These are phyloP conservation scores for Xestia xanthographa DNA, from an alignment of 2,888 invertebrate species.

Conservation along the genomic window DNA sequence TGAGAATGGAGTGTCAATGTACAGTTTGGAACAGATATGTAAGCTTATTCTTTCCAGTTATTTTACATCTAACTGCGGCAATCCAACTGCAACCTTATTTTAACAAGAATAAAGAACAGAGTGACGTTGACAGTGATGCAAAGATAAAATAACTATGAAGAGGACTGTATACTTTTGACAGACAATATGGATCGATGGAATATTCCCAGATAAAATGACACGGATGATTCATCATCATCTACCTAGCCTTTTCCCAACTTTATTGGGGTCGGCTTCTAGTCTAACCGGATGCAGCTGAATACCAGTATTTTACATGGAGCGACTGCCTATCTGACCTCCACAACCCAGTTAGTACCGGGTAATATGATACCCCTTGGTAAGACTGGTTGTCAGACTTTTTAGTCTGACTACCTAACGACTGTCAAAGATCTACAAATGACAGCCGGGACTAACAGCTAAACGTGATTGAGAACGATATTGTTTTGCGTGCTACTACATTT, in stretches of 20 bases:
- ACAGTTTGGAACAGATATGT: background rate
- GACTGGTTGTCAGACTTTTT: too few relatives aligned
- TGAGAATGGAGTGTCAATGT: slow-evolving; percentile 28
- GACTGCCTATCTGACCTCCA: too few relatives aligned
- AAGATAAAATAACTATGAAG: background rate
- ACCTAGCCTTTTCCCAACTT: too few relatives aligned
- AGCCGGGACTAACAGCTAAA: too few relatives aligned
- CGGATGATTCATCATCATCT: too few relatives aligned
- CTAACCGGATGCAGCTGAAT: too few relatives aligned
- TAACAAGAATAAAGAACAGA: background rate
- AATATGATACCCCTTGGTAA: too few relatives aligned
- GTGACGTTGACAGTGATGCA: background rate
- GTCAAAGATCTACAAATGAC: too few relatives aligned
- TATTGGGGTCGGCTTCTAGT: too few relatives aligned
- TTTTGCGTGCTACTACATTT: background rate
- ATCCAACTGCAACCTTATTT: background rate
- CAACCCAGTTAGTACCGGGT: too few relatives aligned
- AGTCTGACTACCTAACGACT: too few relatives aligned
- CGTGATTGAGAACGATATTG: background rate
- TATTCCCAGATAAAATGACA: background rate
- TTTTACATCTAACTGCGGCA: background rate
- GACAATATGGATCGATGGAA: background rate
- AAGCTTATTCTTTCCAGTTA: background rate
- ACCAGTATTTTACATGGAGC: too few relatives aligned
- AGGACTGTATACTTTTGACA: background rate